A percentile compares a stretch with the other conserved stretches of the same genome.
Evolutionary conservation across 30 jellyfish, hydroid and myxozoan genomes (phyloP).

Genomic region (Pelagia noctiluca): DNA sequence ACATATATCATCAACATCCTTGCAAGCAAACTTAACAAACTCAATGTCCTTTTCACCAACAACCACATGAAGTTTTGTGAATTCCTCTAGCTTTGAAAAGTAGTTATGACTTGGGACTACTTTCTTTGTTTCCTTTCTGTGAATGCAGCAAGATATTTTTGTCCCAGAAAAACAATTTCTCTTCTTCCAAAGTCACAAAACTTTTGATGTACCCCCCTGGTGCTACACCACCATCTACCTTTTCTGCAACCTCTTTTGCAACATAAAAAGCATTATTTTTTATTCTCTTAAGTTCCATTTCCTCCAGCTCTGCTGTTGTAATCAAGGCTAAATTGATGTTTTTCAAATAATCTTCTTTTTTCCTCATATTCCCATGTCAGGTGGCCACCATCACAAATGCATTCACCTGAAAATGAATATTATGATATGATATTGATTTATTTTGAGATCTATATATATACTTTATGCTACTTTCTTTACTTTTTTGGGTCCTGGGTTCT

Average conservation of each 20-base stretch:
- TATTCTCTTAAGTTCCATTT: constrained; percentile 21
- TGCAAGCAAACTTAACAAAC: not conserved
- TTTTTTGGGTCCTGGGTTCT: no score
- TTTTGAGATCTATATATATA: no score
- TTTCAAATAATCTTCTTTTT: not conserved
- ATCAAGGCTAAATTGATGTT: not conserved
- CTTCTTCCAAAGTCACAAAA: not conserved
- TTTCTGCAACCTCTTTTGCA: constrained; percentile 26
- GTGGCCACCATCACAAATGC: not conserved
- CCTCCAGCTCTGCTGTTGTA: constrained; percentile 20
- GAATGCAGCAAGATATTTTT: not conserved
- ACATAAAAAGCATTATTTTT: constrained; percentile 36
- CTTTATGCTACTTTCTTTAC: no score
- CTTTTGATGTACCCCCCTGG: constrained; percentile 49
- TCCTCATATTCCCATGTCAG: not conserved
- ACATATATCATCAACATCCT: constrained; percentile 5
- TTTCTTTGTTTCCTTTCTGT: not conserved
- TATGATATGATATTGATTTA: not conserved
- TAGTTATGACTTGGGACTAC: constrained; percentile 24
- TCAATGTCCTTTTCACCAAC: constrained; percentile 12
- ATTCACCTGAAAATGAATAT: not conserved
- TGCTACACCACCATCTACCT: constrained; percentile 41
- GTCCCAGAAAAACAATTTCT: constrained; percentile 38
- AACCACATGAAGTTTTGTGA: not conserved
- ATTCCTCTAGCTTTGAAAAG: not conserved